phyloP scores from a whole-genome alignment of 1,140 invertebrate genomes.

The Catajapyx aquilonaris region DNA sequence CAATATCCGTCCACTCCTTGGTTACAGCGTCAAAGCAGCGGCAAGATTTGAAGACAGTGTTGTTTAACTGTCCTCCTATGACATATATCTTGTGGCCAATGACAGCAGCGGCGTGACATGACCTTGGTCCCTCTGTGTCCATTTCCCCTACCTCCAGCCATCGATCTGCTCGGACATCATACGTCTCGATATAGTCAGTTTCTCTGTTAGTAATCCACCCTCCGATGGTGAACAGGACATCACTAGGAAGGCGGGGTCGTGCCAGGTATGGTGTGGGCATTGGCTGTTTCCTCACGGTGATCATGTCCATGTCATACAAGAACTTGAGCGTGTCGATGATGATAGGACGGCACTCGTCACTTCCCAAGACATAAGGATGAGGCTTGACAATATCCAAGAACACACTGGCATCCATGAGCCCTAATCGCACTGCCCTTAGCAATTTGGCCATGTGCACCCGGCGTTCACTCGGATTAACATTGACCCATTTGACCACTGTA shows the following conservation, averaged over 20 bases:
- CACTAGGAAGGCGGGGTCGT: conserved; percentile 18
- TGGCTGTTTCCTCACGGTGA: conserved; percentile 11
- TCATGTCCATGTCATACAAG: conserved; percentile 24
- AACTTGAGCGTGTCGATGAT: conserved; percentile 25
- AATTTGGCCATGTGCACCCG: conserved; percentile 17
- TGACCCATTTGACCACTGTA: conserved; percentile 15
- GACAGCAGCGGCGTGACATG: no score
- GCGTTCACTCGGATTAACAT: conserved; percentile 10
- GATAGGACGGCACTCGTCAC: conserved; percentile 20
- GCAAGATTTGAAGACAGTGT: no score
- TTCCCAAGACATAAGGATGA: conserved; percentile 19
- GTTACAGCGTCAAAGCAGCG: no score
- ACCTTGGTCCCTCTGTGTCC: no score
- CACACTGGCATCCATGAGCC: conserved; percentile 23
- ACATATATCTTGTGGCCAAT: no score
- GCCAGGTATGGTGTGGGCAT: conserved; percentile 15
- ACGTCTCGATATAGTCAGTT: conserved; percentile 27
- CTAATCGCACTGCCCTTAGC: conserved; percentile 19
- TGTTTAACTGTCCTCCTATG: no score
- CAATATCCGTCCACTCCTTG: no score
- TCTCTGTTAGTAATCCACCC: no score
- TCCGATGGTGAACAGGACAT: conserved; percentile 23
- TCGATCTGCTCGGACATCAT: conserved; percentile 26
- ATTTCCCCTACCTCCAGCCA: conserved; percentile 19
- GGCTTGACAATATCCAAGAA: conserved; percentile 22